Evolutionary conservation across 2,797 vertebrate species (phyloP).

Genomic region (Coluber constrictor): DNA sequence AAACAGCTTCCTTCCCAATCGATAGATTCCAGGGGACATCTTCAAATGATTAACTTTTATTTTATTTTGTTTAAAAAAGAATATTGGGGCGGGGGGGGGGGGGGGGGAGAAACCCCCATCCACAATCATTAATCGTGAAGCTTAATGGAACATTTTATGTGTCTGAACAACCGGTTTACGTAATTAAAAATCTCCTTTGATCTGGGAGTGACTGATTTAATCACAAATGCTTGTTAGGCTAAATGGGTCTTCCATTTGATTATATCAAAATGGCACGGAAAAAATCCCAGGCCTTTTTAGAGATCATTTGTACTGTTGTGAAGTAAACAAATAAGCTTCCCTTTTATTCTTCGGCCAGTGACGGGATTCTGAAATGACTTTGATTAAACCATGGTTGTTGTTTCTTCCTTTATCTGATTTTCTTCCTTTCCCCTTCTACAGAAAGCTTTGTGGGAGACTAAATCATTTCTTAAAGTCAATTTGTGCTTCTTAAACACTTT

Average conservation of each 20-base stretch:
- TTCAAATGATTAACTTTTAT: conserved; percentile 65
- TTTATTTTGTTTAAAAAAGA: no score
- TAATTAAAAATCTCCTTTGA: conserved; percentile 80
- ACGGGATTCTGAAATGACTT: conserved; percentile 57
- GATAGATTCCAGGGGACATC: conserved; percentile 57
- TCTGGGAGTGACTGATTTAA: conserved; percentile 77
- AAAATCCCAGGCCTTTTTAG: conserved; percentile 64
- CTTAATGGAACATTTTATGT: conserved; percentile 76
- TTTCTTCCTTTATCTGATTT: conserved; percentile 47
- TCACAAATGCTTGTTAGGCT: conserved; percentile 76
- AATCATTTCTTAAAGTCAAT: conserved; percentile 32
- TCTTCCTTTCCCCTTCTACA: conserved; percentile 39
- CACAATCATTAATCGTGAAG: conserved; percentile 67
- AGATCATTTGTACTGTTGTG: conserved; percentile 61
- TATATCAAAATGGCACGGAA: conserved; percentile 71
- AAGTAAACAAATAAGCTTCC: conserved; percentile 56
- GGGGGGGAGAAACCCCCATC: conserved; percentile 26
- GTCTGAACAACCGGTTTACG: conserved; percentile 73
- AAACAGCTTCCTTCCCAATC: conserved; percentile 63
- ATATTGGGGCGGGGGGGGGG: conserved; percentile 66
- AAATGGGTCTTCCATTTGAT: conserved; percentile 73
- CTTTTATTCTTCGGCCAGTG: conserved; percentile 55
- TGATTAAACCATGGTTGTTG: conserved; percentile 50
- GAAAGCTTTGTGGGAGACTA: conserved; percentile 19
- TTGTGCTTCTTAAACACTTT: conserved; percentile 56